Evolutionary conservation across 2,888 invertebrate genomes (phyloP), one percentile per base, ranked within the genome.

Genomic region (Melieria picta): DNA sequence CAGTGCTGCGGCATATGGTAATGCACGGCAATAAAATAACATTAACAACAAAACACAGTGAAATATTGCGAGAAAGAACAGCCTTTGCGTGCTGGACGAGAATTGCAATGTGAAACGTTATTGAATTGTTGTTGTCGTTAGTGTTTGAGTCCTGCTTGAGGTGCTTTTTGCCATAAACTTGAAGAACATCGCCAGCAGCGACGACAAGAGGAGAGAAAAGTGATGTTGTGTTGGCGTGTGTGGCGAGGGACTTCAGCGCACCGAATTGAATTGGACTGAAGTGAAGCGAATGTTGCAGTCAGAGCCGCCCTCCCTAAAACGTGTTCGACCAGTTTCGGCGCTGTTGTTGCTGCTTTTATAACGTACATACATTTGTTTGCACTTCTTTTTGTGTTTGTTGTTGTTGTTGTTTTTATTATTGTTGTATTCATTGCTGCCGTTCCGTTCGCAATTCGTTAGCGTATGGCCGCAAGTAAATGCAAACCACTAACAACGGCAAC

Each of bases 311-410:
- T 74, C 74, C 73, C 69, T 72, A 77, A 79, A 82, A 84, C 83
- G 79, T 79, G 83, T 84, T 81, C 78, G 79, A 84, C 83, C 80
- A 81, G 84, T 84, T 82, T 82, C 50, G 55, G 60, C 43, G 30
- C 69, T 72, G 61, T 71, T 55, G 65, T 73, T 70, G 63, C 42
- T 75, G 76, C 72, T 71, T 74, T 73, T 72, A 73, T 70, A n/a
- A 30, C 7, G 55, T 52, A 64, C 9, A 7, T 64, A 52, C n/a
- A 45, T 16, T 46, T 45, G 7, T 46, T 61, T 72, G 63, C 55
- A 56, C 46, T 45, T 57, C 30, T 42, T 42, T 68, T 65, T 63
- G 55, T 56, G 7, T 30, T 47, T 62, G 64, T 71, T 70, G 65
- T 47, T 62, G 64, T 69, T 70, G 65, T 16, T 63, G 13, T 13